phyloP scores from a whole-genome alignment of 2,888 invertebrate genomes.

The Hybos culiciformis region DNA sequence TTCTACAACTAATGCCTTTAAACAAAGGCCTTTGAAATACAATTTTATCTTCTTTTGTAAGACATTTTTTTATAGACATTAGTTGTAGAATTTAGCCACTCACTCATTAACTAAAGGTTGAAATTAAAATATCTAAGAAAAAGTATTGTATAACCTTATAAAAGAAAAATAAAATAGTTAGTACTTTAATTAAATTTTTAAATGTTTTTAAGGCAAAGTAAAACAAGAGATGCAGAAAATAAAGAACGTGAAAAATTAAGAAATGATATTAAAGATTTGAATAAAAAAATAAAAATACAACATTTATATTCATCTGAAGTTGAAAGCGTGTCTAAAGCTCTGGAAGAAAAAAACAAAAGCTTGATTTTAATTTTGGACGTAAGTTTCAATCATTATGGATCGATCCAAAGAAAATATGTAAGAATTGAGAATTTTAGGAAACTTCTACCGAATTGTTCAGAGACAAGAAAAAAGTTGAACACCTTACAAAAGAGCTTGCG shows the following conservation, averaged over 20 bases:
- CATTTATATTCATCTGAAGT: constrained; percentile 28
- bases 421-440: constrained; percentile 21
- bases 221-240: constrained; percentile 23
- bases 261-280: constrained; percentile 30
- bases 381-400: constrained; percentile 2
- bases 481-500: constrained; percentile 23
- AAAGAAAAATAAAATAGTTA: too few relatives aligned
- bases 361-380: constrained; percentile 31
- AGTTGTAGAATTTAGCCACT: too few relatives aligned
- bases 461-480: constrained; percentile 28
- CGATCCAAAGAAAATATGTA: not conserved
- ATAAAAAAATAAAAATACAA: constrained; percentile 30
- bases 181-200: not conserved
- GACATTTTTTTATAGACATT: too few relatives aligned
- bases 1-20: too few relatives aligned
- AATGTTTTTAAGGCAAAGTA: not conserved
- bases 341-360: constrained; percentile 32
- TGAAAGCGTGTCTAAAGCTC: constrained; percentile 25
- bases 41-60: too few relatives aligned
- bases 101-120: too few relatives aligned
- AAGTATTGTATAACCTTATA: too few relatives aligned
- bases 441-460: constrained; percentile 31
- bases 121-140: too few relatives aligned
- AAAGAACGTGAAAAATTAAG: constrained; percentile 27
- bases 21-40: too few relatives aligned